Evolutionary conservation across 2,888 invertebrate species (phyloP), one percentile per base, ranked within the genome.

Genomic region (Troilus luridus): DNA sequence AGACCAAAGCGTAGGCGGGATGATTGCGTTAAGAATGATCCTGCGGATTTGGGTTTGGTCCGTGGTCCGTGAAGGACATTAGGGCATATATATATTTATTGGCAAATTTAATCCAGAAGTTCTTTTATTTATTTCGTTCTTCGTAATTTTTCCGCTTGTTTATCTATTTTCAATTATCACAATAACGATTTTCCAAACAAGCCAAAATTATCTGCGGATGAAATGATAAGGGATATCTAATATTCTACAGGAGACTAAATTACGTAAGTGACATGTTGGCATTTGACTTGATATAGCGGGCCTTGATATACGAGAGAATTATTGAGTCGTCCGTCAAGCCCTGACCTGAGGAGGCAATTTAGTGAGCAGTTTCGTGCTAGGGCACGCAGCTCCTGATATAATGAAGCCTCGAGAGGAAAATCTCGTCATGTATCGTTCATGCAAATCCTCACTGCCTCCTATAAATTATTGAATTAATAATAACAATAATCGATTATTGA

Each of bases 281-380:
- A 77, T 77, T 77, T 77, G 72, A 77, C 72, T 27, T 77, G 72
- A 77, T 77, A 77, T 77, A 77, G 8, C 72, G 72, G 14, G 14
- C 41, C 21, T 7, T 12, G 6, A 41, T 19, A 77, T 17, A 77
- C 6, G 19, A 41, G 72, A 72, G 72, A 77, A 77, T 77, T 77
- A 77, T 77, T 77, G 72, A 77, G 72, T 77, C 41, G 72, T 77
- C 19, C 72, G 72, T 77, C 72, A 77, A 77, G 72, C 41, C 7
- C 17, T 27, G 41, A 19, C 2, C 41, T 17, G 72, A 11, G 17
- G 17, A 41, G 72, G 72, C 72, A 77, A 77, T 77, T 77, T 77
- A 17, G 72, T 19, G 27, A 27, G 72, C 27, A 77, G 72, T 67
- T 67, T 67, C 24, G 19, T 14, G 12, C 67, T 7, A 7, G 67